A percentile compares a stretch with the other conserved stretches of the same genome.
Evolutionary conservation across 35 echinoderm and acorn worm genomes (phyloP).

Genomic region (Apostichopus californicus): DNA sequence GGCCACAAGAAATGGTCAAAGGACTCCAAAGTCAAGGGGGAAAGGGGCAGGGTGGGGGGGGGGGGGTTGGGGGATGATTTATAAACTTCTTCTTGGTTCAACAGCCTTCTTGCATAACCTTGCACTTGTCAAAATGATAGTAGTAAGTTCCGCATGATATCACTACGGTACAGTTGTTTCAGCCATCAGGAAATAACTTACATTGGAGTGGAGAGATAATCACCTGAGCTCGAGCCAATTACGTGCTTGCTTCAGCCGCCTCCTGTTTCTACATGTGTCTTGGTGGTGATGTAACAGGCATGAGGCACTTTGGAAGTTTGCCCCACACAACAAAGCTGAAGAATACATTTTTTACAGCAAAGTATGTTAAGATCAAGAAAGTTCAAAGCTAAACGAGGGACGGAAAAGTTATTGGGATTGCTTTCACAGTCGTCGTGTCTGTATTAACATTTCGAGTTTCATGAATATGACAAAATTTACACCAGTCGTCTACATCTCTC

Average conservation of each 20-base stretch:
- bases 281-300: conserved; percentile 51
- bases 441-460: neutral
- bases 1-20: neutral
- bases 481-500: neutral
- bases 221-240: conserved; percentile 45
- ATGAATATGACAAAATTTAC: conserved; percentile 2
- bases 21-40: neutral
- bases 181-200: conserved; percentile 28
- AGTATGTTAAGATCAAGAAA: conserved; percentile 58
- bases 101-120: neutral
- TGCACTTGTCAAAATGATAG: neutral
- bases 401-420: neutral
- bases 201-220: conserved; percentile 52
- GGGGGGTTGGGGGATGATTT: neutral
- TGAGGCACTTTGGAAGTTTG: conserved; percentile 62
- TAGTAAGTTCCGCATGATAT: neutral
- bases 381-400: conserved; percentile 4
- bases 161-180: neutral
- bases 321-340: conserved; percentile 62
- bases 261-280: conserved; percentile 49
- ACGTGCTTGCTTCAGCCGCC: conserved; percentile 45
- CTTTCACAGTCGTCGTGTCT: neutral
- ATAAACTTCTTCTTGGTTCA: conserved; percentile 1
- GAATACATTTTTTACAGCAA: conserved; percentile 64
- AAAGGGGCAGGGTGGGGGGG: neutral